phyloP scores from a whole-genome alignment of 2,888 invertebrate species.

The Patella caerulea region DNA sequence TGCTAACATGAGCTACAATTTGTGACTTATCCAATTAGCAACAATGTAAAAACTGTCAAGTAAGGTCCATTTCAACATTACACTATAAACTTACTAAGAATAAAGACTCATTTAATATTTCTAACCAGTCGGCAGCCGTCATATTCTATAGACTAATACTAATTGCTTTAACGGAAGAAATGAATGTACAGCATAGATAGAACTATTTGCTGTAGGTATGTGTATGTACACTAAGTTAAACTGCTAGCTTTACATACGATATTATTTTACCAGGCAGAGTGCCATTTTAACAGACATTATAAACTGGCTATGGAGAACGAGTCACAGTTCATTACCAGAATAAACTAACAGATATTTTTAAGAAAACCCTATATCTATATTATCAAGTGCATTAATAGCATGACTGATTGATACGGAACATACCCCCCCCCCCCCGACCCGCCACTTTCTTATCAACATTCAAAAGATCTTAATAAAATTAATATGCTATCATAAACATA shows the following conservation, averaged over 20 bases:
- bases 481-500: too few species aligned
- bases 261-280: constrained; percentile 3
- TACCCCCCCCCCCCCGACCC: too few species aligned
- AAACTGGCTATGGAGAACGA: neutral
- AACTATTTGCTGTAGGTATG: neutral
- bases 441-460: too few species aligned
- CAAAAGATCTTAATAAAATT: too few species aligned
- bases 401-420: too few species aligned
- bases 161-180: too few species aligned
- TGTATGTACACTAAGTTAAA: neutral
- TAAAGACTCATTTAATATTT: constrained; percentile 2
- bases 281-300: constrained; percentile 3
- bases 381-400: too few species aligned
- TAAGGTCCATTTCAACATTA: too few species aligned
- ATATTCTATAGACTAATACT: neutral
- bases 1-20: too few species aligned
- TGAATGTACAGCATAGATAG: neutral
- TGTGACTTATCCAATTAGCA: too few species aligned
- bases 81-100: neutral
- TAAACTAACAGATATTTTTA: neutral
- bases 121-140: constrained; percentile 6
- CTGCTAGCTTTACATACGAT: constrained; percentile 1
- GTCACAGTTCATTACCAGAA: constrained; percentile 2
- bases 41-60: too few species aligned
- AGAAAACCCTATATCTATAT: too few species aligned